Base-by-base conservation (phyloP, 2,797 vertebrate genomes). In the Schizothorax lantsangensis region DNA sequence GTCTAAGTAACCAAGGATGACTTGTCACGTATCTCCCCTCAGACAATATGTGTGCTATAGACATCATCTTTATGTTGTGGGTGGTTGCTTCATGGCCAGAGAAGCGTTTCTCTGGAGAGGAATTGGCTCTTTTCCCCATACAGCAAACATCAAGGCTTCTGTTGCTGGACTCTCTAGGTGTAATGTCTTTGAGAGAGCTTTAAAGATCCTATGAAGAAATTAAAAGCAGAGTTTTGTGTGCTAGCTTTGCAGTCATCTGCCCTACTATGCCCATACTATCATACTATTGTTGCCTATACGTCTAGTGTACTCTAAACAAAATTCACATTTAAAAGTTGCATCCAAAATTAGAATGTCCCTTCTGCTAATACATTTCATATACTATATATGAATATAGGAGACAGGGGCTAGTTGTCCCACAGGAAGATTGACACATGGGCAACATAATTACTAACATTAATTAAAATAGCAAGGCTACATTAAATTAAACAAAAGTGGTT, bases 31-130 rank as follows among this genome's bases (percentile, higher is more conserved):
- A 73, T 74, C 52, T 74, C 26, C 4, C 17, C 3, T 47, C 11
- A 73, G 52, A 59, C 73, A 26, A 59, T 54, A n/a, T 73, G 23
- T 83, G 81, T 19, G 23, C 23, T 73, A 11, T 62, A 40, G 38
- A 83, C n/a, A 79, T 79, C 36, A 59, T 59, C 71, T 62, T 73
- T 59, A 73, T 83, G 69, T 59, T 33, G 72, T 62, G 52, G 33
- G 21, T 59, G 52, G 52, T 47, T 52, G 26, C 52, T 54, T 45
- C 15, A 4, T 30, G 33, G 52, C 38, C 54, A 47, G n/a, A 45
- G 69, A 57, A 78, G 26, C 3, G 6, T 33, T 17, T 62, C 54
- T 19, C 11, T 47, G 19, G 33, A 78, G 75, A 78, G 33, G 4
- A 78, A 59, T n/a, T 57, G 33, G 75, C 21, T n/a, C 21, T 57